Percentiles rank a stretch among this genome's conserved stretches.
Evolutionary conservation across 2,797 vertebrate species (phyloP).

Genomic region (Dendrocincla tyrannina): DNA sequence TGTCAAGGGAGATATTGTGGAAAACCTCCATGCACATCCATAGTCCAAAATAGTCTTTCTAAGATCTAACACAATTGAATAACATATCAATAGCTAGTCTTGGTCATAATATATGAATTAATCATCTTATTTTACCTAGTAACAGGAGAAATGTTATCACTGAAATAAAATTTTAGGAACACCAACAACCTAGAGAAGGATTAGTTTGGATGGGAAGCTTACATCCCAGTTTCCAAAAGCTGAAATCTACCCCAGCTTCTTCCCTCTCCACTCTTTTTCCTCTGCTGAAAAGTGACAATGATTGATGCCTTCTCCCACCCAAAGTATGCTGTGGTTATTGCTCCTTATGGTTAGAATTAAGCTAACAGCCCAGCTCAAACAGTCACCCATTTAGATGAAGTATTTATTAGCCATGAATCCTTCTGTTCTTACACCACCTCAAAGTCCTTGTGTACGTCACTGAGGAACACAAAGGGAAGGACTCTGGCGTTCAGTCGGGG

Average conservation of each 20-base stretch:
- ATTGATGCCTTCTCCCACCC: conserved; percentile 51
- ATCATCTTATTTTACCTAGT: not conserved
- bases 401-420: conserved; percentile 55
- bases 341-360: conserved; percentile 62
- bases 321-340: conserved; percentile 40
- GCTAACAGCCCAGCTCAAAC: conserved; percentile 52
- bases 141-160: not conserved
- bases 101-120: not conserved
- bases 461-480: conserved; percentile 38
- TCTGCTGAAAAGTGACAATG: conserved; percentile 59
- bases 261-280: not conserved
- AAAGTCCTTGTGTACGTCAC: conserved; percentile 59
- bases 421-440: conserved; percentile 69
- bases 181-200: not conserved
- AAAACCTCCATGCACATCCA: not conserved
- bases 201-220: not conserved
- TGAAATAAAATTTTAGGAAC: not conserved
- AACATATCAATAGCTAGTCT: not conserved
- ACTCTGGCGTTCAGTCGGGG: conserved; percentile 7
- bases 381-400: conserved; percentile 57
- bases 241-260: not conserved
- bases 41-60: not conserved
- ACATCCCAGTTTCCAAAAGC: not conserved
- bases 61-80: not conserved
- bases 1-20: not conserved